Conservation (phyloP, 2,113 vertebrate species). For the Panthera leo region DNA sequence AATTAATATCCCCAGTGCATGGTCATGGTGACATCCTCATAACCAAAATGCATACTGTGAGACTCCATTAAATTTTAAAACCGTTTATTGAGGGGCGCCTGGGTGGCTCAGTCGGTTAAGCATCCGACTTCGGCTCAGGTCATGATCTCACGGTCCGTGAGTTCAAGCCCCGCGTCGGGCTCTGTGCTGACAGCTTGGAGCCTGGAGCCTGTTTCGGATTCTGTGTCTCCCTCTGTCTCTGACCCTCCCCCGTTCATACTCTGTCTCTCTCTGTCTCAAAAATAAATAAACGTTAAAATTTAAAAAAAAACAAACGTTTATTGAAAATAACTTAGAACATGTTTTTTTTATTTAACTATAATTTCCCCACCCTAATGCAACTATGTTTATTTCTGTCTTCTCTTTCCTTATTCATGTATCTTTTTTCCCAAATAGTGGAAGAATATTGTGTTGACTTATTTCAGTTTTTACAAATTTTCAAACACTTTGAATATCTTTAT, state of each 20-base stretch:
- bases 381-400: background rate
- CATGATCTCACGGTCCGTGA: too few species aligned
- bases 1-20: background rate
- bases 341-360: background rate
- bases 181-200: too few species aligned
- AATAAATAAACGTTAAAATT: too few species aligned
- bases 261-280: too few species aligned
- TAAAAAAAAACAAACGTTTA: background rate
- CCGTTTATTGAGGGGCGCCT: background rate
- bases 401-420: background rate
- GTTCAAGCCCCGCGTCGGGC: too few species aligned
- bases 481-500: background rate
- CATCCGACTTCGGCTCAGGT: too few species aligned
- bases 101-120: too few species aligned
- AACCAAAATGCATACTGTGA: background rate
- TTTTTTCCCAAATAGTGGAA: background rate
- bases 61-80: conserved; percentile 31
- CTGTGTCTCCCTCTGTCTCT: too few species aligned
- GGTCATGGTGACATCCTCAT: background rate
- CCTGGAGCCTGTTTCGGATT: too few species aligned
- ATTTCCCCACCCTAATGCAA: background rate
- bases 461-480: conserved; percentile 21
- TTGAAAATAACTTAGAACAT: background rate
- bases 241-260: too few species aligned
- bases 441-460: background rate